Base-by-base conservation (phyloP, 1,140 invertebrate species). In the Drosophila neocordata region DNA sequence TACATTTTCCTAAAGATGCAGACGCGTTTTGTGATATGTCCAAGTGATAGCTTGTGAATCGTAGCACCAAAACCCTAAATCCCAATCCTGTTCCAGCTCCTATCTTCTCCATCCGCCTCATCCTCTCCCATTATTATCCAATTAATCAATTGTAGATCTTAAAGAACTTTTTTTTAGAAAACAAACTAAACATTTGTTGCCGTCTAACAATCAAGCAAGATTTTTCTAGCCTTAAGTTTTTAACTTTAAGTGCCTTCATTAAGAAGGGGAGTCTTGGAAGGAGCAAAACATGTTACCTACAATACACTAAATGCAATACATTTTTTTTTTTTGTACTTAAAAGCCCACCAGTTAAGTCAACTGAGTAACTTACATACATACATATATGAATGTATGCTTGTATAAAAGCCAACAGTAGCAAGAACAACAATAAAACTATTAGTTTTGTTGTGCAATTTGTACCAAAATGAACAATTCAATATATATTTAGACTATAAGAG, bases 41-140 rank as follows among this genome's bases (percentile, higher is more conserved):
- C 65, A 77, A 78, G 79, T 82, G 64, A 78, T 83, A 78, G 61
- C 75, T 77, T 75, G 75, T 66, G 76, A 63, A 84, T 69, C 55
- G 69, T 84, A 84, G 72, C 76, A 79, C 58, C 53, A 70, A 77
- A 77, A 77, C 74, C 61, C 41, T 63, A 56, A 15, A 15, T 44
- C 65, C 20, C 38, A 61, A 35, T 20, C 22, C 48, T 31, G 7
- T 13, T 44, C 13, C 41, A 6, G 2, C 15, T 31, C 27, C 27
- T 31, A 6, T 6, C 27, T 6, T 31, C 6, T 6, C 4, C 4
- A 31, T 31, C 6, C 4, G 7, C 27, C 6, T 4, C 27, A 31
- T 31, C 1, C 27, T 31, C 2, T 31, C 6, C 27, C 27, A 31
- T 31, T 31, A 31, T 31, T 31, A 6, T 7, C 41, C 15, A 48